Evolutionary conservation across 2,888 invertebrate genomes (phyloP).

Genomic region (Phymatocera aterrima): DNA sequence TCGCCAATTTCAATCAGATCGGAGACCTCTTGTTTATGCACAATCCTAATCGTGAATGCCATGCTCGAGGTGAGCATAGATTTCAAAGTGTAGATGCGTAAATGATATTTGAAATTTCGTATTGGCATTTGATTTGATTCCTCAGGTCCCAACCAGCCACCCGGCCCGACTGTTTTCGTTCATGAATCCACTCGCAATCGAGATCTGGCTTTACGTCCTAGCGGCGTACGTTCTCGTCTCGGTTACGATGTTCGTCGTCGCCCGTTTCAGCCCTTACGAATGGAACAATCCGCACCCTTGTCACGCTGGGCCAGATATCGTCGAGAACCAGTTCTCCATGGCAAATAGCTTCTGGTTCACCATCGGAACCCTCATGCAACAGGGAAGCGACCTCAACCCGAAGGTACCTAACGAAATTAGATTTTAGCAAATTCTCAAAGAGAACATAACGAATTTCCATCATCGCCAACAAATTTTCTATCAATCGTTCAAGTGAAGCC

Average conservation of each 20-base stretch:
- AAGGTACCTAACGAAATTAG: slow-evolving; percentile 75
- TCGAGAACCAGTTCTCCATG: slow-evolving; percentile 89
- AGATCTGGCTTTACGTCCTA: slow-evolving; percentile 91
- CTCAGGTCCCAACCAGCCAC: slow-evolving; percentile 83
- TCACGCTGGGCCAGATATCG: slow-evolving; percentile 77
- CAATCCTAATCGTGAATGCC: too few species aligned
- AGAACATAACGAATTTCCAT: not conserved
- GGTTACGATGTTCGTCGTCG: slow-evolving; percentile 86
- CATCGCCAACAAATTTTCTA: not conserved
- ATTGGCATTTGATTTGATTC: too few species aligned
- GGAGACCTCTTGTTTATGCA: too few species aligned
- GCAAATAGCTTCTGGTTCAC: slow-evolving; percentile 93
- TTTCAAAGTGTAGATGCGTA: too few species aligned
- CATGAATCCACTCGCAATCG: slow-evolving; percentile 90
- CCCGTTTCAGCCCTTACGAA: slow-evolving; percentile 88
- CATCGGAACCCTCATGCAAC: slow-evolving; percentile 92
- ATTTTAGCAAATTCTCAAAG: not conserved
- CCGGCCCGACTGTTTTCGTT: slow-evolving; percentile 88
- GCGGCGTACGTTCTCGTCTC: slow-evolving; percentile 89
- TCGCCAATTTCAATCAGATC: too few species aligned
- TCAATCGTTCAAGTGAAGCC: too few species aligned
- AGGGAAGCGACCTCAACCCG: slow-evolving; percentile 88
- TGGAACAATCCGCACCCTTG: slow-evolving; percentile 86
- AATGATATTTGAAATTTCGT: too few species aligned
- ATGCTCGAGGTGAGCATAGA: not conserved